phyloP scores from a whole-genome alignment of 2,797 vertebrate species.

The Odontamblyopus rebecca region DNA sequence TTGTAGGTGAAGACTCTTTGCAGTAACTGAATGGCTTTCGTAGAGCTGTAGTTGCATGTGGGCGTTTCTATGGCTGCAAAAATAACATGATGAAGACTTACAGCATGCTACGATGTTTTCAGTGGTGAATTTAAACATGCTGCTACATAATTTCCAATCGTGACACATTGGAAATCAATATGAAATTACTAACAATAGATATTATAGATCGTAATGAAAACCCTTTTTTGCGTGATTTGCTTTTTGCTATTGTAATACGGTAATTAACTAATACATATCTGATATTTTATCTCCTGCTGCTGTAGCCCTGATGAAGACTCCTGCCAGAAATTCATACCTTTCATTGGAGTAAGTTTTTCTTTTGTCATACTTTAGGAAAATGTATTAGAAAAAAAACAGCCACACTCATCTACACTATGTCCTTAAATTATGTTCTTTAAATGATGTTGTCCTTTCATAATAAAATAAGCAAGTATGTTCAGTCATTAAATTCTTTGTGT shows the following conservation, averaged over 20 bases:
- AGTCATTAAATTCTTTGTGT: background rate
- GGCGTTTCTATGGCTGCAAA: slow-evolving; percentile 41
- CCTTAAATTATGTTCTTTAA: background rate
- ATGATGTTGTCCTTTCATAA: background rate
- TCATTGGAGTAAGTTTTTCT: slow-evolving; percentile 87
- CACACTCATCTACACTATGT: too few species aligned
- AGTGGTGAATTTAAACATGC: slow-evolving; percentile 18
- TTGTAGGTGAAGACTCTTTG: slow-evolving; percentile 23
- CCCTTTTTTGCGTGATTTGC: background rate
- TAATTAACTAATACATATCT: background rate
- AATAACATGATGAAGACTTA: slow-evolving; percentile 10
- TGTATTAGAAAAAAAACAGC: too few species aligned
- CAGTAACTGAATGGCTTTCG: slow-evolving; percentile 42
- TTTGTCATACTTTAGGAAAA: background rate
- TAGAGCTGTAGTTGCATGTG: slow-evolving; percentile 58
- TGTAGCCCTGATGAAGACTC: slow-evolving; percentile 94
- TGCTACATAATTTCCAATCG: slow-evolving; percentile 41
- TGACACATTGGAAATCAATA: slow-evolving; percentile 34
- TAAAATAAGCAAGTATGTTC: background rate
- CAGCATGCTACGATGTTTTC: slow-evolving; percentile 46
- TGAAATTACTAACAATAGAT: slow-evolving; percentile 35
- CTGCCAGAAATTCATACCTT: slow-evolving; percentile 98
- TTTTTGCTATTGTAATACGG: background rate
- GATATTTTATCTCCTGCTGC: slow-evolving; percentile 11
- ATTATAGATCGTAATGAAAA: slow-evolving; percentile 15